Evolutionary conservation across 2,888 invertebrate species (phyloP), one percentile per base, ranked within the genome.

Genomic region (Melanostoma scalare): DNA sequence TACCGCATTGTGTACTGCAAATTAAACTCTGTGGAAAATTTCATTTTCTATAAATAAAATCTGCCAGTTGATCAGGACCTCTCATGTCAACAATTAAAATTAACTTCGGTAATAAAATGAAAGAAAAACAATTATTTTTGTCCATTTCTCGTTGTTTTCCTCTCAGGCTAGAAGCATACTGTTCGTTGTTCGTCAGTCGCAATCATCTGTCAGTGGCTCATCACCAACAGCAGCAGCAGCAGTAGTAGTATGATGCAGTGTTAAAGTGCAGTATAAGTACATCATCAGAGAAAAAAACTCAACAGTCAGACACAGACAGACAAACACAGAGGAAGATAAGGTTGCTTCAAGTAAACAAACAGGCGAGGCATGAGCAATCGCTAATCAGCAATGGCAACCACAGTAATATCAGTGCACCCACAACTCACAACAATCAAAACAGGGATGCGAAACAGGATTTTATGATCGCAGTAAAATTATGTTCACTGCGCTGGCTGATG

Each of bases 1-100:
- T 20, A 20, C 20, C 20, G 61, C 56, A 65, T 53, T 58, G 65
- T 72, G 52, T 48, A 50, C 42, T 69, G 36, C 69, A 78, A 82
- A 74, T 82, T 73, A 78, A 78, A 56, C 33, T 52, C 68, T 48
- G 46, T 35, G 50, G 42, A 40, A 50, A 53, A 55, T 20, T 72
- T 33, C 36, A 53, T 50, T 33, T 67, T 36, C 81, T 72, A 77
- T 77, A 81, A 81, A 72, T 77, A 77, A 81, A 81, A 40, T 61
- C 77, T 56, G 60, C 42, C 78, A 78, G 79, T 84, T 84, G 75
- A 84, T 84, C 79, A 84, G 79, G 65, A 67, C 63, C 84, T 67
- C 75, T 65, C 84, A 84, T 84, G 84, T 84, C 84, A 84, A 84
- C 84, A 84, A 84, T 84, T 84, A 84, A 84, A 84, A 84, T 84